A percentile compares a stretch with the other conserved stretches of the same genome.
phyloP scores from a whole-genome alignment of 2,888 invertebrate species.

The Andrena praecox region DNA sequence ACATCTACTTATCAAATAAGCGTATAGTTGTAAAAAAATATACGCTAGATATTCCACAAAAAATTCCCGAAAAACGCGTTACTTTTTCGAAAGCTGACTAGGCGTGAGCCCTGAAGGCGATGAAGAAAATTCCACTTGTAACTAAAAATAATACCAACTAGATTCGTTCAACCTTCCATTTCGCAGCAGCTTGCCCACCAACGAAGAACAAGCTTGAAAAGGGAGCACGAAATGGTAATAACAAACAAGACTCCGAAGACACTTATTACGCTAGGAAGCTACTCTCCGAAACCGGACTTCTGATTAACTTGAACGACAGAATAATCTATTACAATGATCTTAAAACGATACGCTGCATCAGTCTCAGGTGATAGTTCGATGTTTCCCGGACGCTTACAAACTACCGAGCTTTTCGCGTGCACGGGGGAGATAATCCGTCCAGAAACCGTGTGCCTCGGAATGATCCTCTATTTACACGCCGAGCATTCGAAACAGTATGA shows the following conservation, averaged over 20 bases:
- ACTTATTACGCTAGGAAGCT: background rate
- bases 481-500: slow-evolving; percentile 61
- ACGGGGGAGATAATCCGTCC: slow-evolving; percentile 52
- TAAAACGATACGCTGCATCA: slow-evolving; percentile 39
- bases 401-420: slow-evolving; percentile 34
- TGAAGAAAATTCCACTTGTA: too few relatives aligned
- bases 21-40: too few relatives aligned
- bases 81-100: too few relatives aligned
- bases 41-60: too few relatives aligned
- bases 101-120: too few relatives aligned
- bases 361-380: slow-evolving; percentile 30
- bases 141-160: too few relatives aligned
- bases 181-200: too few relatives aligned
- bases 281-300: background rate
- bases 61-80: too few relatives aligned
- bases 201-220: background rate
- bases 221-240: background rate
- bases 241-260: too few relatives aligned
- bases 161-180: too few relatives aligned
- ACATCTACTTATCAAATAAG: too few relatives aligned
- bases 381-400: slow-evolving; percentile 45
- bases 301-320: slow-evolving; percentile 6
- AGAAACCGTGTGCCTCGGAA: slow-evolving; percentile 47
- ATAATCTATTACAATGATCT: slow-evolving; percentile 33
- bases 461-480: slow-evolving; percentile 60